Base-by-base conservation (phyloP, 2,797 vertebrate species). In the Syndactyla subalaris region DNA sequence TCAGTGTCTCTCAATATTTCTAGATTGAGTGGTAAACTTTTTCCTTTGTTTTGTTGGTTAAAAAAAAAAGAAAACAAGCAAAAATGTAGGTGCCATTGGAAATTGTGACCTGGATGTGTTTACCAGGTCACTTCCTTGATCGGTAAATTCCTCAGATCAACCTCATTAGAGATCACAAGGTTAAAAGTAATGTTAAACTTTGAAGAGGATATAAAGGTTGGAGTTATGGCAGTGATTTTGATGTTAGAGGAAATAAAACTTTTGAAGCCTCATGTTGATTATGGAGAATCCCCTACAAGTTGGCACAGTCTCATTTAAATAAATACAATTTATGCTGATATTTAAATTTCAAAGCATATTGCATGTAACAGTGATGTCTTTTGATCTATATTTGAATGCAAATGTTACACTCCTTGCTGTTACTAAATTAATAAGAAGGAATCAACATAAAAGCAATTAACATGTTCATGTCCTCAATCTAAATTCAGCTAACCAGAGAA, bases 371-470 rank as follows among this genome's bases (percentile, higher is more conserved):
- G n/a, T 55, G 48, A 30, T 78, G 39, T 90, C 79, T 91, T 88
- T 83, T 93, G 87, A 85, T 94, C 67, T 95, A 12, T 55, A 15
- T 72, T 87, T n/a, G 61, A 85, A 91, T 92, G 38, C 75, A 77
- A 65, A 76, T 30, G 30, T 83, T 75, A 55, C 30, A 39, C 8
- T 88, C n/a, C n/a, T 83, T 77, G 34, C 61, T 89, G 20, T 89
- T 92, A 39, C 54, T 88, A 92, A 92, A 91, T 80, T 91, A 95
- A 66, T 78, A 78, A 83, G 63, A 65, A 73, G 39, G 46, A 77
- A 54, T 88, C 49, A 88, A 55, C 34, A 46, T 75, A 51, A 88
- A 86, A 89, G 54, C 75, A 92, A 95, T 93, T 95, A 95, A 26
- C 26, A 62, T 89, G 36, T 81, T 94, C 46, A 6, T 83, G 66